Base-by-base conservation (phyloP, 2,888 invertebrate genomes). In the Dilophus febrilis region DNA sequence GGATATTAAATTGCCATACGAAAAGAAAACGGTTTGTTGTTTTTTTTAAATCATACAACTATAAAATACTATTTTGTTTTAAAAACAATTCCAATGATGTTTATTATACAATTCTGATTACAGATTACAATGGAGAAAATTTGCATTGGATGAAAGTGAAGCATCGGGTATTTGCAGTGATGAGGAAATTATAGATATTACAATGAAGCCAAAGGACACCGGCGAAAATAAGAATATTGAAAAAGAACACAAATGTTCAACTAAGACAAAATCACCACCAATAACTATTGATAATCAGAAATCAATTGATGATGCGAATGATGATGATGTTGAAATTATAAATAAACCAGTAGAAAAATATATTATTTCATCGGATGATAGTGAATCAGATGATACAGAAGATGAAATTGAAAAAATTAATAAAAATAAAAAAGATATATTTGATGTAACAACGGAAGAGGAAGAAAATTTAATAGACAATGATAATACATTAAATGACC, bases 1-100 rank as follows among this genome's bases (percentile, higher is more conserved):
- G 90, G 90, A 64, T 91, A 43, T 66, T 68, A 45, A 72, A 72
- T 43, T 78, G 80, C 49, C 63, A 71, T 49, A 54, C 51, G 12
- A 60, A 68, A 38, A 67, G 73, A 41, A 74, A 72, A 49, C 64
- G 54, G 29, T 22, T n/a, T n/a, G n/a, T n/a, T n/a, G n/a, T n/a
- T n/a, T n/a, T n/a, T n/a, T n/a, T n/a, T n/a, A n/a, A n/a, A n/a
- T n/a, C n/a, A n/a, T n/a, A n/a, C 22, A 8, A 22, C 8, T 22
- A 22, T 6, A 6, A 22, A 22, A 22, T n/a, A n/a, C n/a, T n/a
- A n/a, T n/a, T n/a, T n/a, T n/a, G n/a, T n/a, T n/a, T n/a, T n/a
- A 22, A 22, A 22, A 22, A 22, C 22, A 22, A 22, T 22, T 6
- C 22, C 4, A 6, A 6, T 22, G 4, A 6, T 6, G 8, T 22